Conservation (phyloP, 2,888 invertebrate species). For the Cabera pusaria region DNA sequence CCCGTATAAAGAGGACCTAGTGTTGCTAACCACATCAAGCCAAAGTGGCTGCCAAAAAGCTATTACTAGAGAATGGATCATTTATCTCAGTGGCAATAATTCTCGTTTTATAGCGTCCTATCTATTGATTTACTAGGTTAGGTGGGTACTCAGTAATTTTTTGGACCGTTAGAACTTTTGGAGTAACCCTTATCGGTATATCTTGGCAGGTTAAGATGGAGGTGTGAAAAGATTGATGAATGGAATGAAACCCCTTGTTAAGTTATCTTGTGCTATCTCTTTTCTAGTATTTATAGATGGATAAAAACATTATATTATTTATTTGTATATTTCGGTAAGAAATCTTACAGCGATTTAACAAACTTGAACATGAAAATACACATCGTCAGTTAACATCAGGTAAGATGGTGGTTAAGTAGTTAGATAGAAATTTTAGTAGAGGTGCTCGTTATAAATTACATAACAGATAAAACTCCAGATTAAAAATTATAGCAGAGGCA, state of each 20-base stretch:
- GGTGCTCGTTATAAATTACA: too few relatives aligned
- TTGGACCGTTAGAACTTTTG: constrained; percentile 37
- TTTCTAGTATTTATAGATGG: too few relatives aligned
- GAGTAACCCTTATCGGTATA: constrained; percentile 30
- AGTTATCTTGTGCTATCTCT: constrained; percentile 17
- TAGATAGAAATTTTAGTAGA: too few relatives aligned
- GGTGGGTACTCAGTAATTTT: constrained; percentile 42
- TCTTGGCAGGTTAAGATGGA: constrained; percentile 30
- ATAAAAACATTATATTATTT: too few relatives aligned
- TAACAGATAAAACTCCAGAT: too few relatives aligned
- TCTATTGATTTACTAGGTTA: constrained; percentile 42
- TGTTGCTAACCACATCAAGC: constrained; percentile 22
- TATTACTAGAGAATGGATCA: constrained; percentile 32
- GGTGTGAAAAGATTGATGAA: constrained; percentile 29
- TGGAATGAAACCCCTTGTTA: constrained; percentile 13
- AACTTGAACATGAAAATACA: too few relatives aligned
- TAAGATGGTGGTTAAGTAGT: too few relatives aligned
- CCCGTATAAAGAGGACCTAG: constrained; percentile 8
- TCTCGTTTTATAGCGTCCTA: constrained; percentile 42
- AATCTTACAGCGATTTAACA: too few relatives aligned
- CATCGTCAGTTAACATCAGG: too few relatives aligned
- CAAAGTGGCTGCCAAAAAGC: constrained; percentile 21
- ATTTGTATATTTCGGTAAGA: too few relatives aligned
- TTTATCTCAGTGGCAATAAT: constrained; percentile 43
- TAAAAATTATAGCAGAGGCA: too few relatives aligned